Evolutionary conservation across 2,888 invertebrate genomes (phyloP).

Genomic region (Endotricha flammealis): DNA sequence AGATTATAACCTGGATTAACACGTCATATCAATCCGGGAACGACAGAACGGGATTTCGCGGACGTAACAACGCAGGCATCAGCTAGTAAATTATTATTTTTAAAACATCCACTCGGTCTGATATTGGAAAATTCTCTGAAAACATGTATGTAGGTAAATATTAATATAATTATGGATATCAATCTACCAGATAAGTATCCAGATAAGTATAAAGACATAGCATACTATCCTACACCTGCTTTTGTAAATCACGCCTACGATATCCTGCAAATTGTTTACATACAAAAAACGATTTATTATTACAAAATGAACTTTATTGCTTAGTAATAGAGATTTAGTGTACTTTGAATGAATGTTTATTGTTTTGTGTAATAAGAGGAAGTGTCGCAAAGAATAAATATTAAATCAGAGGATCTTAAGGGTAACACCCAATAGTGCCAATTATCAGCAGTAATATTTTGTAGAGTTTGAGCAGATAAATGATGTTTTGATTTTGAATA

Average conservation of each 20-base stretch:
- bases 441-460: no score
- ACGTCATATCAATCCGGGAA: no score
- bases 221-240: slow-evolving; percentile 54
- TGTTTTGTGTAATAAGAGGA: slow-evolving; percentile 14
- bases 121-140: no score
- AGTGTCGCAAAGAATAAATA: slow-evolving; percentile 15
- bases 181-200: slow-evolving; percentile 16
- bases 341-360: slow-evolving; percentile 8
- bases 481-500: no score
- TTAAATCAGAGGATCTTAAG: no score
- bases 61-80: no score
- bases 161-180: background rate
- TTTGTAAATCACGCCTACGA: slow-evolving; percentile 60
- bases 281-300: background rate
- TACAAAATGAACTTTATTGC: slow-evolving; percentile 15
- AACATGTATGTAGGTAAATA: background rate
- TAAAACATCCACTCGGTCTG: no score
- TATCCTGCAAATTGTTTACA: slow-evolving; percentile 16
- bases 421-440: no score
- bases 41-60: no score
- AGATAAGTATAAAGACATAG: slow-evolving; percentile 46
- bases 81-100: no score
- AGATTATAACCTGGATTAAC: no score
- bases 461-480: no score
- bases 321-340: slow-evolving; percentile 10